phyloP scores from a whole-genome alignment of 2,113 vertebrate genomes.

The Microcebus tavaratra region DNA sequence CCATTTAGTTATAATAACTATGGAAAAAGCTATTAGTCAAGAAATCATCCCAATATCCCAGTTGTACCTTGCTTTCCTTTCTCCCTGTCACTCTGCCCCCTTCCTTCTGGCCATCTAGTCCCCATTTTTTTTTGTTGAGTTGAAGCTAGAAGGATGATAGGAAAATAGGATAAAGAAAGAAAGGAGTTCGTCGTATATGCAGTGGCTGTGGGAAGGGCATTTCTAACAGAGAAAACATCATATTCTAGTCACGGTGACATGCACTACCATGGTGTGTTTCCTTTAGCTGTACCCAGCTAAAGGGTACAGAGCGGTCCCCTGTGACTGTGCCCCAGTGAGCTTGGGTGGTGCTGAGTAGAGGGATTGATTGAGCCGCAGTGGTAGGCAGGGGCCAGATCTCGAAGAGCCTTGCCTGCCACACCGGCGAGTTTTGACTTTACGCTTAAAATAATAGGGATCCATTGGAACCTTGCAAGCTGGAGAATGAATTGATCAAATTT shows the following conservation, averaged over 20 bases:
- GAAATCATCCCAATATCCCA: background rate
- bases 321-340: background rate
- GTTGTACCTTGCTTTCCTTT: background rate
- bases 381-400: background rate
- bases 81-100: background rate
- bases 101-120: background rate
- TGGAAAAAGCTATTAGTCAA: background rate
- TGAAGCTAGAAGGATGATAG: background rate
- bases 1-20: background rate
- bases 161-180: background rate
- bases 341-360: too few relatives aligned
- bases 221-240: background rate
- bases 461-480: background rate
- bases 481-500: slow-evolving; percentile 57
- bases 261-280: background rate
- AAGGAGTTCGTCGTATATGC: background rate
- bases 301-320: background rate
- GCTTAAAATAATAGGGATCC: background rate
- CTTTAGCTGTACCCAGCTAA: background rate
- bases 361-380: too few relatives aligned
- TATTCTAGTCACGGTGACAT: background rate
- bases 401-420: background rate
- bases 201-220: background rate
- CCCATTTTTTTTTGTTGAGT: background rate
- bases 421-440: background rate